Conservation (phyloP, 2,113 vertebrate species). For the Festucalex cinctus region DNA sequence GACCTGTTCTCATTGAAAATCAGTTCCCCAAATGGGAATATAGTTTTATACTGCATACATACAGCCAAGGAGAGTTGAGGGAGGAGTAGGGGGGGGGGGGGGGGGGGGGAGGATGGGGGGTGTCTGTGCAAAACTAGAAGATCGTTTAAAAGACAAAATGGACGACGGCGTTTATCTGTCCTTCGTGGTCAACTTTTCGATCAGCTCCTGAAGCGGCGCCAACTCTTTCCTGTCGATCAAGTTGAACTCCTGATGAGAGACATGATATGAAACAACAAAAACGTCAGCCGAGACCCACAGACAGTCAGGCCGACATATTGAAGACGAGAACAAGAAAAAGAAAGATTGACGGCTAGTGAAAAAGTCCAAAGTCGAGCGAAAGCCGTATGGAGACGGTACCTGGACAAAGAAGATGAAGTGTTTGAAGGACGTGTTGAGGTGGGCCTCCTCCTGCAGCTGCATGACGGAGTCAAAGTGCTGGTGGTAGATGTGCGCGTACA, state of each 20-base stretch:
- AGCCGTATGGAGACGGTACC: slow-evolving; percentile 57
- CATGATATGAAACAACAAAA: too few species aligned
- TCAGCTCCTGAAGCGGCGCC: slow-evolving; percentile 95
- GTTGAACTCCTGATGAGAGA: slow-evolving; percentile 85
- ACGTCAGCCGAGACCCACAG: background rate
- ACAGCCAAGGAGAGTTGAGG: slow-evolving; percentile 57
- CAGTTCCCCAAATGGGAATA: slow-evolving; percentile 66
- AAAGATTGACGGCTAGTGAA: background rate
- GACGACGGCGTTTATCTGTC: slow-evolving; percentile 82
- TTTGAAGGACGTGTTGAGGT: slow-evolving; percentile 98
- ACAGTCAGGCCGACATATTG: too few species aligned
- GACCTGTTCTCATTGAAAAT: slow-evolving; percentile 53
- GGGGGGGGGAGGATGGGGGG: slow-evolving; percentile 30
- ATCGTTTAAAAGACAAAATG: slow-evolving; percentile 43
- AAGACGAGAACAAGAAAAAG: too few species aligned
- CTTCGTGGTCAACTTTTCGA: slow-evolving; percentile 94
- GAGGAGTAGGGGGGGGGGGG: background rate
- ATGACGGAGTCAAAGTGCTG: slow-evolving; percentile 97
- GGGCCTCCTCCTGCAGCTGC: slow-evolving; percentile 94
- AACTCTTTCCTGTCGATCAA: slow-evolving; percentile 91
- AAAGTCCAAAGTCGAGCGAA: too few species aligned
- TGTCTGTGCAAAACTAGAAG: slow-evolving; percentile 69
- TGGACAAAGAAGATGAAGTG: slow-evolving; percentile 99
- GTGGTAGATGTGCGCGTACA: slow-evolving; percentile 97
- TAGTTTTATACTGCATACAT: slow-evolving; percentile 67